Evolutionary conservation across 2,888 invertebrate genomes (phyloP), one percentile per base, ranked within the genome.

Genomic region (Smittia aterrima): DNA sequence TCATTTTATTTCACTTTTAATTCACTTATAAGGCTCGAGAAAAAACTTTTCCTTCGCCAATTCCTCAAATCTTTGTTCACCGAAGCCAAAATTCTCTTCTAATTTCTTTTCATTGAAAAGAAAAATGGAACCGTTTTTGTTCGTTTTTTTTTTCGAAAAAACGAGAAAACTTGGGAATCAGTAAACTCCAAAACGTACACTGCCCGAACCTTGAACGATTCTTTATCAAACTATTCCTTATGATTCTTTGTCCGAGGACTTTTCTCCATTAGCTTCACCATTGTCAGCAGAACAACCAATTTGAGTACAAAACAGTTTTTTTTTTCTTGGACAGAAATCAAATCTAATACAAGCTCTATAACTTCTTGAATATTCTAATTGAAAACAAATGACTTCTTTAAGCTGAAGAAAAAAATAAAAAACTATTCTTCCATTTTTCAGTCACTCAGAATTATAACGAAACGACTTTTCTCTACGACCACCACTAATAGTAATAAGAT

Each of bases 101-200:
- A 64, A 70, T 53, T 53, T 53, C 70, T 70, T 70, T 70, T 70
- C 70, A 70, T 70, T 70, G 70, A 70, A 70, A 70, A 70, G 70
- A 40, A 54, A 47, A 58, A 58, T 58, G 25, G 70, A 70, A 70
- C 11, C 18, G 1, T 70, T 70, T 66, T 27, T 66, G 11, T 24
- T 47, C 22, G 16, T 40, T 40, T 66, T 32, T 2, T 20, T 70
- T 13, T 41, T 24, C 58, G 58, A 58, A 58, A 58, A 58, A 58
- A 58, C 7, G 3, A 47, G 2, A 58, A 58, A 47, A 16, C 53
- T 47, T 32, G 3, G 32, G 9, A 9, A 3, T 32, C 32, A 32
- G 32, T 9, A 32, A 32, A 32, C 9, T 32, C n/a, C n/a, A n/a
- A n/a, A n/a, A n/a, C 9, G 32, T 32, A 9, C 32, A 32, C 32